These are phyloP conservation scores for Didymodactylos carnosus DNA, from an alignment of 2,888 invertebrate species.

Conservation along the genomic window DNA sequence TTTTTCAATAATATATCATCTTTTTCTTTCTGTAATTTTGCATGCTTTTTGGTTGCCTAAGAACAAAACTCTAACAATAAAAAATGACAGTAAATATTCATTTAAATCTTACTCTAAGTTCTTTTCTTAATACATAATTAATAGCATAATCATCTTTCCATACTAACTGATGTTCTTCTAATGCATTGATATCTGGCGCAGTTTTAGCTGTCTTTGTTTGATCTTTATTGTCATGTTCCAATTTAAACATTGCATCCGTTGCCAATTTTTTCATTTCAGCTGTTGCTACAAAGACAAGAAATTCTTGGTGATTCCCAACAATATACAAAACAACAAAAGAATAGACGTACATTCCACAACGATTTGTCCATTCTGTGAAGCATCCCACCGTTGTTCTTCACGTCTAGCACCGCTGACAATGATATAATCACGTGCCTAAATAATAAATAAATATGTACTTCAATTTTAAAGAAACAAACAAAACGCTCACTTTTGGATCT, in stretches of 20 bases:
- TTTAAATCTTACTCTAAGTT: not conserved
- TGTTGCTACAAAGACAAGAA: slow-evolving; percentile 2
- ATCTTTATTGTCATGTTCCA: slow-evolving; percentile 75
- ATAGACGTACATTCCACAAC: slow-evolving; percentile 31
- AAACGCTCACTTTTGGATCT: slow-evolving; percentile 60
- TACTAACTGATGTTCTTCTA: not conserved
- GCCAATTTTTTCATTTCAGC: slow-evolving; percentile 48
- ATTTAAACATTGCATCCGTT: slow-evolving; percentile 88
- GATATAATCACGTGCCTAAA: slow-evolving; percentile 73
- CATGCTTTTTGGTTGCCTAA: not conserved
- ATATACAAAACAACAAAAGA: not conserved
- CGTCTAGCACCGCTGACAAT: slow-evolving; percentile 79
- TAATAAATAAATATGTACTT: not conserved
- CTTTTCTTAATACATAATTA: slow-evolving; percentile 10
- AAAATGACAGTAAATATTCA: not conserved
- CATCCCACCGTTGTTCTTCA: slow-evolving; percentile 96
- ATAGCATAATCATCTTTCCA: slow-evolving; percentile 13
- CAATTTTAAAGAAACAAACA: slow-evolving; percentile 21
- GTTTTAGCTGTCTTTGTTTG: slow-evolving; percentile 37
- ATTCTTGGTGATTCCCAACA: not conserved
- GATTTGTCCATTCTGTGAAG: slow-evolving; percentile 69
- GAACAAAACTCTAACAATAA: not conserved
- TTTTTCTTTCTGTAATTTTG: not conserved
- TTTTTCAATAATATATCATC: not conserved
- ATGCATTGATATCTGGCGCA: slow-evolving; percentile 1